These are phyloP conservation scores for Ceratitis capitata DNA, from an alignment of 1,140 invertebrate genomes.

Conservation along the genomic window DNA sequence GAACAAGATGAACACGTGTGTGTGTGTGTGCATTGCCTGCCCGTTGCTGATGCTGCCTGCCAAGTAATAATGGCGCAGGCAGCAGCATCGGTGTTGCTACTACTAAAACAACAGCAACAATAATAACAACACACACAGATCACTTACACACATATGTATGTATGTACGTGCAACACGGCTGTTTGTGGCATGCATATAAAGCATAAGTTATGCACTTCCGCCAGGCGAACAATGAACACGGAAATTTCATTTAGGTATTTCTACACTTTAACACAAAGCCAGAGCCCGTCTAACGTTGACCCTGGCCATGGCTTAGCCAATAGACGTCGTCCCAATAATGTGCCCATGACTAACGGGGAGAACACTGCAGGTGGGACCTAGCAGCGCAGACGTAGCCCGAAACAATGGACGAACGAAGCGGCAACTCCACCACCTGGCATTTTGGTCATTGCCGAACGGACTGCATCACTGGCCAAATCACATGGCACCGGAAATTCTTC, in stretches of 20 bases:
- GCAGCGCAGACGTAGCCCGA: background rate
- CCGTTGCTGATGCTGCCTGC: background rate
- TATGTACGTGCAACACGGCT: background rate
- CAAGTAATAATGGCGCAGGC: background rate
- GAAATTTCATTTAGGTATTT: constrained; percentile 35
- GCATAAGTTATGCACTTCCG: constrained; percentile 36
- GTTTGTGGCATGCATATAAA: constrained; percentile 33
- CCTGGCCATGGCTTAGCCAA: background rate
- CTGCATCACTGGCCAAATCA: background rate
- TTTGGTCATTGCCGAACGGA: too few species aligned
- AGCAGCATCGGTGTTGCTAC: background rate
- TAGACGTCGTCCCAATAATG: too few species aligned
- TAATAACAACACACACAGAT: background rate
- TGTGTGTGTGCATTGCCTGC: background rate
- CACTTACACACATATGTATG: too few species aligned
- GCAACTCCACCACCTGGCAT: background rate
- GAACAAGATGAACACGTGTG: background rate
- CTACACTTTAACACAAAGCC: background rate
- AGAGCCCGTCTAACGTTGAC: background rate
- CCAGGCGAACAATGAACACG: constrained; percentile 16
- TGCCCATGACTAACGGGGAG: too few species aligned
- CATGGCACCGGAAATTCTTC: constrained; percentile 26
- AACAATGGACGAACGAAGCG: background rate
- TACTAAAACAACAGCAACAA: background rate
- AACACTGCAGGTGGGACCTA: too few species aligned